Evolutionary conservation across 2,797 vertebrate species (phyloP).

Genomic region (Sebastiscus albofasciatus): DNA sequence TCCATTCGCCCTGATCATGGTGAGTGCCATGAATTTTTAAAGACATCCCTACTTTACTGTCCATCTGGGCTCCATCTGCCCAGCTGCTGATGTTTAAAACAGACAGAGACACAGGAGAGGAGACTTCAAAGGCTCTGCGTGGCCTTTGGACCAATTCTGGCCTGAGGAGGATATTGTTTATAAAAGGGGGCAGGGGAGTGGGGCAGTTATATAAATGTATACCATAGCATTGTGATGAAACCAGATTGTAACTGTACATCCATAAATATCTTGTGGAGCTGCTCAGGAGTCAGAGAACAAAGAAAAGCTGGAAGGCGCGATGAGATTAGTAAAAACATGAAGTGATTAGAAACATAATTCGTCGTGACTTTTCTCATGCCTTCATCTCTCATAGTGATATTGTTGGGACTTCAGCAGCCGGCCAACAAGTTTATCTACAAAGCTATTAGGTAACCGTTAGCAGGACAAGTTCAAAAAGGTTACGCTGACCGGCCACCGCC

Average conservation of each 20-base stretch:
- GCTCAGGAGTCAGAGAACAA: neutral
- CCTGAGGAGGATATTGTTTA: constrained; percentile 66
- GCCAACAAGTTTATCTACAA: neutral
- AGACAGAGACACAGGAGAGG: constrained; percentile 64
- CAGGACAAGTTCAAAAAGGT: no score
- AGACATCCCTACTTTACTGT: constrained; percentile 84
- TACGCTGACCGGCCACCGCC: no score
- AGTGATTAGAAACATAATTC: neutral
- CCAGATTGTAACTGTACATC: neutral
- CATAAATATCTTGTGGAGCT: neutral
- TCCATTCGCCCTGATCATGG: constrained; percentile 78
- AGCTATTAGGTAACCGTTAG: neutral
- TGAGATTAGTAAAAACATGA: neutral
- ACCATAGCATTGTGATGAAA: constrained; percentile 21
- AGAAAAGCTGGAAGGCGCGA: neutral
- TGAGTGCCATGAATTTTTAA: constrained; percentile 88
- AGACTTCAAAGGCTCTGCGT: constrained; percentile 76
- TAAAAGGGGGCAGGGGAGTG: constrained; percentile 4
- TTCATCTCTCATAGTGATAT: neutral
- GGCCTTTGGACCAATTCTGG: constrained; percentile 65
- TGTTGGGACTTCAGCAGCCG: neutral
- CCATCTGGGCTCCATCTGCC: constrained; percentile 87
- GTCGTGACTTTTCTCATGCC: neutral
- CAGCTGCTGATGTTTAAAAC: constrained; percentile 78
- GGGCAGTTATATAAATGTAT: constrained; percentile 24